These are phyloP conservation scores for Aromia moschata DNA, from an alignment of 2,888 invertebrate species.

Conservation along the genomic window DNA sequence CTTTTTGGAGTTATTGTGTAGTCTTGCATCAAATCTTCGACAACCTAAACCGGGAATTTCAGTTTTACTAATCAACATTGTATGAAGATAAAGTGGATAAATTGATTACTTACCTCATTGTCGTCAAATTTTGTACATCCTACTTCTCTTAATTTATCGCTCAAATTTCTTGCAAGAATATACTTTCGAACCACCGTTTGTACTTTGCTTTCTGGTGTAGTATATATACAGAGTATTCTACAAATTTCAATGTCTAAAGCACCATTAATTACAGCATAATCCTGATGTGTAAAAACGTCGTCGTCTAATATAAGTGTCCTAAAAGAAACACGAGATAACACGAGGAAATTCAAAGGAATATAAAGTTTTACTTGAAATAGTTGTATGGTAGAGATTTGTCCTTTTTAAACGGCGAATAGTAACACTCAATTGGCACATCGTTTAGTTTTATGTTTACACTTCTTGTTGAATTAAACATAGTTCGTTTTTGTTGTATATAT, in stretches of 20 bases:
- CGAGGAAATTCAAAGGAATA: neutral
- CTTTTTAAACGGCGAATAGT: constrained; percentile 13
- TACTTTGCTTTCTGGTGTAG: constrained; percentile 14
- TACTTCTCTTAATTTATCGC: constrained; percentile 24
- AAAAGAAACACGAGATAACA: constrained; percentile 2
- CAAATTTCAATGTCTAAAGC: constrained; percentile 1
- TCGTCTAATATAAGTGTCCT: constrained; percentile 3
- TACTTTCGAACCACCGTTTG: constrained; percentile 39
- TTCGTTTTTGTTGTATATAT: neutral
- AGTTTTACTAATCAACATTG: too few relatives aligned
- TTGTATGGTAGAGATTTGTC: neutral
- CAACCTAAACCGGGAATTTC: too few relatives aligned
- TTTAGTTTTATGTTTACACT: constrained; percentile 1
- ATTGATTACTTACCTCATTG: constrained; percentile 42
- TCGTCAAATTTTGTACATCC: constrained; percentile 35
- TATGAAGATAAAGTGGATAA: neutral
- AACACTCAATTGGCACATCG: constrained; percentile 10
- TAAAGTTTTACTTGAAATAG: constrained; percentile 18
- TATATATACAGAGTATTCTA: constrained; percentile 26
- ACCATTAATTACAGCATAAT: constrained; percentile 9
- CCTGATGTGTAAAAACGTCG: neutral
- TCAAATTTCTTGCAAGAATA: constrained; percentile 37
- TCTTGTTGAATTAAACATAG: constrained; percentile 5
- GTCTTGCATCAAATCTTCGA: constrained; percentile 30
- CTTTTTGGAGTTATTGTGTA: constrained; percentile 27